Base-by-base conservation (phyloP, 2,888 invertebrate species). In the Cetonia aurata region DNA sequence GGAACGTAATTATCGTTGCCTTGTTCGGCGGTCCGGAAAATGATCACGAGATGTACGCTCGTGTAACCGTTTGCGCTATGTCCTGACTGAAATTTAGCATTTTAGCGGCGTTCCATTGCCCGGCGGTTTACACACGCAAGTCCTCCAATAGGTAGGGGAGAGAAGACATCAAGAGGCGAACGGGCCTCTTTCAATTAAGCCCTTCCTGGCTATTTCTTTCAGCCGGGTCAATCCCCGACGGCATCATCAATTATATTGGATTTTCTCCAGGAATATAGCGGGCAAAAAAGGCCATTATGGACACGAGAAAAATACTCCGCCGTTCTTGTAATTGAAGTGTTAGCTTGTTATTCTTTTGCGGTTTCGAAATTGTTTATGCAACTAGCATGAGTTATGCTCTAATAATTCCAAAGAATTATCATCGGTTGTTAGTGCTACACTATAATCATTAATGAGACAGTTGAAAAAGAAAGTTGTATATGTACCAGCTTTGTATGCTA, bases 1-100 rank as follows among this genome's bases (percentile, higher is more conserved):
- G 66, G 56, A 65, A 72, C 69, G 65, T 66, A 71, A 68, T 68
- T 68, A 68, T 68, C 68, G 37, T 68, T 57, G 56, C 48, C 56
- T 57, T 55, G 68, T 65, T 57, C 68, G 46, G 48, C 68, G 56
- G 57, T 50, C 46, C 68, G 68, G 68, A 68, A 68, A 68, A 57
- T 57, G 57, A 50, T 68, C 68, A 68, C 57, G 68, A 56, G 62
- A 65, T 65, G 62, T 50, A 65, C 62, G 62, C 62, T 65, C 50
- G 52, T 65, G 62, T 65, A 65, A 50, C 62, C 62, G 33, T 65
- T 65, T 65, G 50, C 52, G 17, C 41, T 13, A 62, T 37, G 37
- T 65, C 50, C 41, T 37, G 50, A 65, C 41, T 65, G 62, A 65
- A 56, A 65, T 65, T 37, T 65, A 65, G 31, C 48, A 50, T 52